Percentiles rank a stretch among this genome's conserved stretches.
phyloP scores from a whole-genome alignment of 2,888 invertebrate genomes.

The Philereme transversata region DNA sequence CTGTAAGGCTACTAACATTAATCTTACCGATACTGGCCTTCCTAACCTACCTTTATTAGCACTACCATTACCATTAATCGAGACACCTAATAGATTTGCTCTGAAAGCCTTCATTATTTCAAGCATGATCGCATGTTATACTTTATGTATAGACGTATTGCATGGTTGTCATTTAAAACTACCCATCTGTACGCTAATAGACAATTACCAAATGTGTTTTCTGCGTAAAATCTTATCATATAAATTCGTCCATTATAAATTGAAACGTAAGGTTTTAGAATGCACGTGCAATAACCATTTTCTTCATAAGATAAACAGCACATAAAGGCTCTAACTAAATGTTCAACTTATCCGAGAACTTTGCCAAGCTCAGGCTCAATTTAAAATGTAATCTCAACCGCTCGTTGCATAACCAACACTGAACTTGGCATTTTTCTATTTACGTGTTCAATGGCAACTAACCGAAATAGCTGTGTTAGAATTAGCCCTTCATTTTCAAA shows the following conservation, averaged over 20 bases:
- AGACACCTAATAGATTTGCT: slow-evolving; percentile 45
- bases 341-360: slow-evolving; percentile 22
- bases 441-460: slow-evolving; percentile 28
- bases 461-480: slow-evolving; percentile 31
- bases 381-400: slow-evolving; percentile 20
- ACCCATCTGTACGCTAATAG: background rate
- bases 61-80: slow-evolving; percentile 52
- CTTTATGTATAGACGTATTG: slow-evolving; percentile 13
- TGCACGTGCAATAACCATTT: slow-evolving; percentile 24
- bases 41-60: slow-evolving; percentile 56
- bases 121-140: slow-evolving; percentile 50
- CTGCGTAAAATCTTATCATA: background rate
- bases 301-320: slow-evolving; percentile 22
- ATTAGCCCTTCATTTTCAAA: slow-evolving; percentile 31
- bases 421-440: slow-evolving; percentile 36
- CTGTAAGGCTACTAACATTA: slow-evolving; percentile 57
- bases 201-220: background rate
- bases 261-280: background rate
- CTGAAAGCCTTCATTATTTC: slow-evolving; percentile 42
- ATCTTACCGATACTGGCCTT: slow-evolving; percentile 59
- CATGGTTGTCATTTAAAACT: slow-evolving; percentile 7
- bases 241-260: background rate
- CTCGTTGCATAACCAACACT: slow-evolving; percentile 26
- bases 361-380: slow-evolving; percentile 30
- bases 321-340: slow-evolving; percentile 22